Conservation (phyloP, 2,113 vertebrate species). For the Arizona elegans region DNA sequence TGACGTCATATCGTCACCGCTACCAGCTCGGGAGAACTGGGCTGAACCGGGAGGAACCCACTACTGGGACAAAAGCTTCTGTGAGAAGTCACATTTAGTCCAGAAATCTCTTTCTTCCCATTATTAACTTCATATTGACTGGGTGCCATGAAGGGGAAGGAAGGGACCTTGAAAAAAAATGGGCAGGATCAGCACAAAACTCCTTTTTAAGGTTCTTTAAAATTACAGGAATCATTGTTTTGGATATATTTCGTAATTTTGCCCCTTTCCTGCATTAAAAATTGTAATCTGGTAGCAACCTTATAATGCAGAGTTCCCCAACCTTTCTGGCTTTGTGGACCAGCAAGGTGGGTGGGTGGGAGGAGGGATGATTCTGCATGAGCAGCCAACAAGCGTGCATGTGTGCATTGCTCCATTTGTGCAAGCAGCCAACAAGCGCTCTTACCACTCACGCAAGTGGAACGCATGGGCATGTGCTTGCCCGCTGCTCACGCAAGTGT, state of each 20-base stretch:
- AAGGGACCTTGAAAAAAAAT: not conserved
- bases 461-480: not conserved
- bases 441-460: not conserved
- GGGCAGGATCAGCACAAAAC: not conserved
- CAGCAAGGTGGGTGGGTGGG: too few relatives aligned
- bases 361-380: not conserved
- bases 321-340: not conserved
- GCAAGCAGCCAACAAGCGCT: rapidly evolving
- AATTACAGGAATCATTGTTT: not conserved
- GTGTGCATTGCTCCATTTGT: not conserved
- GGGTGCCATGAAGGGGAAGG: not conserved
- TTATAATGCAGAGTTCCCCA: not conserved
- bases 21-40: too few relatives aligned
- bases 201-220: not conserved
- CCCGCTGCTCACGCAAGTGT: not conserved
- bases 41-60: too few relatives aligned
- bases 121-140: not conserved
- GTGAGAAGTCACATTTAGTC: not conserved
- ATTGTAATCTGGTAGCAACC: not conserved
- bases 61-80: not conserved
- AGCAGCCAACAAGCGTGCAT: rapidly evolving
- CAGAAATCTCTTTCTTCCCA: not conserved
- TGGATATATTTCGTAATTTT: not conserved
- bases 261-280: not conserved
- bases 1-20: too few relatives aligned